phyloP scores from a whole-genome alignment of 2,888 invertebrate genomes.

The Rhogogaster chlorosoma region DNA sequence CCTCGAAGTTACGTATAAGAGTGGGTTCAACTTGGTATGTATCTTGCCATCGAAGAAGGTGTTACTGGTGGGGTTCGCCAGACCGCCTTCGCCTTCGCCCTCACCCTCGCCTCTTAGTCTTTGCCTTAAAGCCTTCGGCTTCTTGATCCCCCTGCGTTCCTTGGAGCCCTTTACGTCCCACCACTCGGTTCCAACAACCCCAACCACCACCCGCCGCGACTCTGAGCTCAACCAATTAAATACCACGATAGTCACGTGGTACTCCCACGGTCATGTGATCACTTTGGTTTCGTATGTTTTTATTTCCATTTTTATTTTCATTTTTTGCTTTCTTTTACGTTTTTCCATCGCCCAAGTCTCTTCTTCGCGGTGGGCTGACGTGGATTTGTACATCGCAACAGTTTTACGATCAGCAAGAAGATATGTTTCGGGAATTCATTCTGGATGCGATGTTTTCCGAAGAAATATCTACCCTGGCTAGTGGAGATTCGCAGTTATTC shows the following conservation, averaged over 20 bases:
- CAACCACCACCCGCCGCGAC: slow-evolving; percentile 54
- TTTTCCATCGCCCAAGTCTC: neutral
- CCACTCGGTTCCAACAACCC: slow-evolving; percentile 52
- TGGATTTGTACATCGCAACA: neutral
- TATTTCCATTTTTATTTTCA: neutral
- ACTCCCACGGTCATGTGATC: slow-evolving; percentile 64
- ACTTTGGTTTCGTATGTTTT: slow-evolving; percentile 48
- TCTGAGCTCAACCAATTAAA: slow-evolving; percentile 74
- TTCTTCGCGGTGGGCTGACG: slow-evolving; percentile 2
- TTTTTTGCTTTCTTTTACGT: slow-evolving; percentile 6
- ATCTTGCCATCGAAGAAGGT: slow-evolving; percentile 65
- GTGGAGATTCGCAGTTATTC: neutral
- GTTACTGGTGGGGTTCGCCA: slow-evolving; percentile 72
- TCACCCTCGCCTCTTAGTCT: slow-evolving; percentile 58
- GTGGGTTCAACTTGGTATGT: slow-evolving; percentile 45
- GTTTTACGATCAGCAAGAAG: neutral
- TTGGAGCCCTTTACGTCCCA: slow-evolving; percentile 57
- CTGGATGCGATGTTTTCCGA: neutral
- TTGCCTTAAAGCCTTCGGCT: slow-evolving; percentile 52
- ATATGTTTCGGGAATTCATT: neutral
- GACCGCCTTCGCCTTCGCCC: slow-evolving; percentile 67
- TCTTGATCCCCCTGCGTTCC: slow-evolving; percentile 49
- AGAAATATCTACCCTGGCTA: neutral
- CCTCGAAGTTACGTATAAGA: slow-evolving; percentile 12
- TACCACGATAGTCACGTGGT: slow-evolving; percentile 64